phyloP scores from a whole-genome alignment of 53 echinoderm and acorn worm genomes.

The Paracentrotus lividus region DNA sequence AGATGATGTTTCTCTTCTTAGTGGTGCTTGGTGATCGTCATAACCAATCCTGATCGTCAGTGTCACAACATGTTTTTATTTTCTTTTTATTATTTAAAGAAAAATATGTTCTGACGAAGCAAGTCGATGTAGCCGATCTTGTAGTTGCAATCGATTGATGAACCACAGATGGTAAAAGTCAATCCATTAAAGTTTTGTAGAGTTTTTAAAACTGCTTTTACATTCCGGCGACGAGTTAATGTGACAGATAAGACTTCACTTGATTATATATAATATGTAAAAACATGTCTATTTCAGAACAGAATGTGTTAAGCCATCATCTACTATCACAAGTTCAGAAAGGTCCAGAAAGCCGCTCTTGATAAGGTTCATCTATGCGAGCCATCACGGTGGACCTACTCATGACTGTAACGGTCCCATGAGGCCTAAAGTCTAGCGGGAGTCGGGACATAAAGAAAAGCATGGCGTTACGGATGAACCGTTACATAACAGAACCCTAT shows the following conservation, averaged over 20 bases:
- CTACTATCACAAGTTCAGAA: not conserved
- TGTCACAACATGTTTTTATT: no score
- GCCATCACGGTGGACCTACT: not conserved
- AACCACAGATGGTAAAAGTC: not conserved
- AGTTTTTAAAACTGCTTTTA: no score
- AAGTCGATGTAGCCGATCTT: not conserved
- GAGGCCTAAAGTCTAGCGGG: not conserved
- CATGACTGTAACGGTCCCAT: constrained; percentile 1
- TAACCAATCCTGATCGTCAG: not conserved
- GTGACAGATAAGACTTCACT: not conserved
- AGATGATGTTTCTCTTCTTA: not conserved
- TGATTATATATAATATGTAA: not conserved
- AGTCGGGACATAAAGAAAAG: not conserved
- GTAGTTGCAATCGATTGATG: not conserved
- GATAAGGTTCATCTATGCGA: not conserved
- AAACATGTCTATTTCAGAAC: not conserved
- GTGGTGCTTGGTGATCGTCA: not conserved
- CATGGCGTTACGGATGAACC: not conserved
- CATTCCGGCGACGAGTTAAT: no score
- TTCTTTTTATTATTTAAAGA: not conserved
- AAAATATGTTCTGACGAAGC: not conserved
- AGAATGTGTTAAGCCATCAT: not conserved
- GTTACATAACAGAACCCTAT: constrained; percentile 24
- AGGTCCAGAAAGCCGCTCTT: not conserved
- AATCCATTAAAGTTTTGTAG: not conserved